Evolutionary conservation across 2,797 vertebrate species (phyloP).

Genomic region (Xyrichtys novacula): DNA sequence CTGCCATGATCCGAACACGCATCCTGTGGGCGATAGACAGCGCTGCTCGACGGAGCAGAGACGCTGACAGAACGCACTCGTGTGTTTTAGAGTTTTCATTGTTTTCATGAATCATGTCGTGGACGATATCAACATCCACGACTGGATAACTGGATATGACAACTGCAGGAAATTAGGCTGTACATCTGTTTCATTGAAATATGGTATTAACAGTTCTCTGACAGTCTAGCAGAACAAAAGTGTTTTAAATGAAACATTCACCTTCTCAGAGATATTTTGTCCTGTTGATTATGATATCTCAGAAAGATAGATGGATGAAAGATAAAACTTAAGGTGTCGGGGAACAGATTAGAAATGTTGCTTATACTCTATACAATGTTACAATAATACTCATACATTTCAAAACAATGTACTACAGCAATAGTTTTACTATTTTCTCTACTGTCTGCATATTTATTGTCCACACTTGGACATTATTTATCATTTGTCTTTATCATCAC

Average conservation of each 20-base stretch:
- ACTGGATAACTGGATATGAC: constrained; percentile 1
- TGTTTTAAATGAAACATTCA: constrained; percentile 56
- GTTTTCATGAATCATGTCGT: constrained; percentile 4
- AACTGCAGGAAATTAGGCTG: constrained; percentile 10
- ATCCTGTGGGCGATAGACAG: too few relatives aligned
- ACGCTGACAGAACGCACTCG: too few relatives aligned
- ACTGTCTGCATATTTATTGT: neutral
- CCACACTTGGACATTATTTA: neutral
- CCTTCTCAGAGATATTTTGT: constrained; percentile 52
- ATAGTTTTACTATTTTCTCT: constrained; percentile 42
- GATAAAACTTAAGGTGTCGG: too few relatives aligned
- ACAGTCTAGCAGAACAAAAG: constrained; percentile 45
- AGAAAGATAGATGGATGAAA: neutral
- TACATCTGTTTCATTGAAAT: constrained; percentile 12
- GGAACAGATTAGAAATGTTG: neutral
- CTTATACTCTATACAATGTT: neutral
- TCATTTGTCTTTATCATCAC: neutral
- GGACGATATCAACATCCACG: too few relatives aligned
- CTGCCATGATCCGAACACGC: too few relatives aligned
- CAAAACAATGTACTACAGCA: constrained; percentile 57
- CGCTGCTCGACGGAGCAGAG: too few relatives aligned
- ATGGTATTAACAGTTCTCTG: constrained; percentile 20
- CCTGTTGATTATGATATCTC: constrained; percentile 39
- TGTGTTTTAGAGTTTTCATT: constrained; percentile 13
- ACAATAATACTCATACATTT: neutral